Evolutionary conservation across 1,140 invertebrate species (phyloP).

Genomic region (Drosophila fuyamai): DNA sequence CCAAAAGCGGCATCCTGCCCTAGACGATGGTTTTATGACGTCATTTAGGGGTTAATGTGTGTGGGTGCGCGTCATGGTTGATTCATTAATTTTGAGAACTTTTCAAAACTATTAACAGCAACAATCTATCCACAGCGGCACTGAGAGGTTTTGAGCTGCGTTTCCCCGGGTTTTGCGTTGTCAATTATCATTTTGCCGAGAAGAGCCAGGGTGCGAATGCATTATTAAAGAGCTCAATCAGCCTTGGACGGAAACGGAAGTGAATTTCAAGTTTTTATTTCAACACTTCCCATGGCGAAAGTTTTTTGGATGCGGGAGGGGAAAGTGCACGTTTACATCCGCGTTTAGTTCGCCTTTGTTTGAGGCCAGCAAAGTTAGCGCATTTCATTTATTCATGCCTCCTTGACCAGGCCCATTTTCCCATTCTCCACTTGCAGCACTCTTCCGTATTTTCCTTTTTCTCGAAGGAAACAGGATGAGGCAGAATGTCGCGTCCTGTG

Average conservation of each 20-base stretch:
- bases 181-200: slow-evolving; percentile 55
- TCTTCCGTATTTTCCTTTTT: slow-evolving; percentile 31
- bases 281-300: slow-evolving; percentile 22
- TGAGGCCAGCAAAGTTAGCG: slow-evolving; percentile 69
- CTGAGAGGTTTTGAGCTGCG: slow-evolving; percentile 40
- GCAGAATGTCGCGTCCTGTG: slow-evolving; percentile 62
- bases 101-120: slow-evolving; percentile 70
- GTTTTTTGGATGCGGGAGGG: slow-evolving; percentile 18
- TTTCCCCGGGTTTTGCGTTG: slow-evolving; percentile 22
- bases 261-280: slow-evolving; percentile 45
- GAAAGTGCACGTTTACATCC: slow-evolving; percentile 66
- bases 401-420: slow-evolving; percentile 51
- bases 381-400: slow-evolving; percentile 81
- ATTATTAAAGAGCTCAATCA: slow-evolving; percentile 78
- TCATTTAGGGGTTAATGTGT: slow-evolving; percentile 68
- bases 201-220: slow-evolving; percentile 15
- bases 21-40: slow-evolving; percentile 56
- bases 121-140: slow-evolving; percentile 47
- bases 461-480: slow-evolving; percentile 25
- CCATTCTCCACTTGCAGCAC: slow-evolving; percentile 15
- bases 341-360: slow-evolving; percentile 73
- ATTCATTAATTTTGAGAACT: slow-evolving; percentile 78
- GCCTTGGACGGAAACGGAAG: slow-evolving; percentile 62
- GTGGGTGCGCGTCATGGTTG: slow-evolving; percentile 53
- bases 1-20: slow-evolving; percentile 11